Evolutionary conservation across 2,113 vertebrate species (phyloP).

Genomic region (Epinephelus cyanopodus): DNA sequence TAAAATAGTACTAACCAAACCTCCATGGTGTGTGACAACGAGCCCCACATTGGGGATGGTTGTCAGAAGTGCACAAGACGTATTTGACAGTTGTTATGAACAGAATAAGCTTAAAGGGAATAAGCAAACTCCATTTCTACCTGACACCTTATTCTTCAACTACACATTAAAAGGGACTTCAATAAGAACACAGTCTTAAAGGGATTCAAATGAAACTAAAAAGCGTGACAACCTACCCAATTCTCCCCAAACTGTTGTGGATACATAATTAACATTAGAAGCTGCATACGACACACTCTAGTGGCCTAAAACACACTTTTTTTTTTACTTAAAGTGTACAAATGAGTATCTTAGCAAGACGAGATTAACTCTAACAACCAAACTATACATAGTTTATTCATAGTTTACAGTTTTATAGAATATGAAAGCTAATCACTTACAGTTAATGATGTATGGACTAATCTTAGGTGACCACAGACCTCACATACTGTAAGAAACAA

Average conservation of each 20-base stretch:
- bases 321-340: slow-evolving; percentile 19
- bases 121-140: too few species aligned
- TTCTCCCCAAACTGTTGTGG: background rate
- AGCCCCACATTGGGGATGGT: too few species aligned
- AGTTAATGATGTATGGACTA: background rate
- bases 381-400: slow-evolving; percentile 14
- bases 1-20: too few species aligned
- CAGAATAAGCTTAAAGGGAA: too few species aligned
- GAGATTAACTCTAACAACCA: slow-evolving; percentile 26
- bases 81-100: too few species aligned
- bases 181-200: too few species aligned
- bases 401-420: slow-evolving; percentile 43
- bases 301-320: slow-evolving; percentile 33
- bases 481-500: background rate
- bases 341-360: background rate
- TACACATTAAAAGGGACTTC: too few species aligned
- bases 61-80: too few species aligned
- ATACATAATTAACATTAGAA: slow-evolving; percentile 18
- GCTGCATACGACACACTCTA: slow-evolving; percentile 16
- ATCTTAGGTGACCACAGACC: background rate
- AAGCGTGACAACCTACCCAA: too few species aligned
- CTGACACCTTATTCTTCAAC: too few species aligned
- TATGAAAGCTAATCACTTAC: background rate
- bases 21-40: too few species aligned
- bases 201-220: too few species aligned